Base-by-base conservation (phyloP, 2,113 vertebrate genomes). In the Corythaeola cristata region DNA sequence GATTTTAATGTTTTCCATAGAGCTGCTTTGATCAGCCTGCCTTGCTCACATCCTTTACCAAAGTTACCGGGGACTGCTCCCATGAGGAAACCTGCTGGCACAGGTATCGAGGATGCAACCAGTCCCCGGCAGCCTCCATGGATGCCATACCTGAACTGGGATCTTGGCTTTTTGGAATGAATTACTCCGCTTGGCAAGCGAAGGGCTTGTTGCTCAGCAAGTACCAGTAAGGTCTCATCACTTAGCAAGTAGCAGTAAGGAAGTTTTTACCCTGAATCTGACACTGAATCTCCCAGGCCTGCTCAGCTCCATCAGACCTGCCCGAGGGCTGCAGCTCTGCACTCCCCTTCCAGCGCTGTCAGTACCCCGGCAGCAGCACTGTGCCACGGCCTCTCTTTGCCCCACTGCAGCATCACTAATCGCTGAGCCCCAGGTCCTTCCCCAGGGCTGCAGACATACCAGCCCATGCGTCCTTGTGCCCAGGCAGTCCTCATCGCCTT, bases 261-360 rank as follows among this genome's bases (percentile, higher is more conserved):
- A 44, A 45, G 21, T 27, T 27, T 63, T 79, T 58, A 14, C 37
- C n/a, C 44, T 1, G 0, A 27, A 72, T 71, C 12, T 39, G 47
- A n/a, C 16, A 35, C 52, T 0, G 0, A 22, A 62, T 37, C 5
- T 4, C 63, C 26, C 32, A 27, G 37, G 52, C 30, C 7, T 3
- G 1, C 39, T 56, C 35, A 69, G 69, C 27, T 67, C 63, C 23
- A 5, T 8, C 28, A 69, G 64, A 67, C 8, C 50, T 33, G 35
- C 32, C 39, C 0, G 0, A 15, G 0, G 33, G 44, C 63, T 37
- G 8, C 59, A 83, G 72, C 23, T 62, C 72, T n/a, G 28, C 39
- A 4, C 27, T 80, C 33, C 56, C 15, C 32, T 33, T 45, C 24
- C 55, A 49, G 49, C 5, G 2, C 35, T 3, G 1, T 69, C 8